Evolutionary conservation across 64 coral and sea anemone genomes (phyloP).

Genomic region (Dendronephthya gigantea): DNA sequence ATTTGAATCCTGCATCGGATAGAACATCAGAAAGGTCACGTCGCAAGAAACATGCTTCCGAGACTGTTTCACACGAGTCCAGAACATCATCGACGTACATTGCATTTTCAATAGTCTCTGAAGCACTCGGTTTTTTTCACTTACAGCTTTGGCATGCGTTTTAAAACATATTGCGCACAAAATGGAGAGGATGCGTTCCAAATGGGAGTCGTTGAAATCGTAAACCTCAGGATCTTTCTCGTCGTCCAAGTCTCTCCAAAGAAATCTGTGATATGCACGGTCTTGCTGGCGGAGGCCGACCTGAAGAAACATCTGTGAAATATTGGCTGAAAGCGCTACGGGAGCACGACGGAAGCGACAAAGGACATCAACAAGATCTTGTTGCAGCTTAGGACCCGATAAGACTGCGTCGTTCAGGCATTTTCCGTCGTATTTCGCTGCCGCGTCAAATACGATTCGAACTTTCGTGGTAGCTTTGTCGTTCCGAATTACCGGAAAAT

Average conservation of each 20-base stretch:
- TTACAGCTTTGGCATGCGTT: slow-evolving; percentile 16
- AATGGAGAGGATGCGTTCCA: not conserved
- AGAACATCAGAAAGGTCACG: slow-evolving; percentile 29
- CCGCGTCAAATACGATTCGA: slow-evolving; percentile 27
- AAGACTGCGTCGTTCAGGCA: slow-evolving; percentile 26
- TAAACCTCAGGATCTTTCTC: not conserved
- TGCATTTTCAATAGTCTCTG: slow-evolving; percentile 26
- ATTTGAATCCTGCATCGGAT: slow-evolving; percentile 27
- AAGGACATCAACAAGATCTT: slow-evolving; percentile 24
- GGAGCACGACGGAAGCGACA: slow-evolving; percentile 34
- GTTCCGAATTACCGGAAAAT: slow-evolving; percentile 9
- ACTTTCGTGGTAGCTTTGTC: slow-evolving; percentile 27
- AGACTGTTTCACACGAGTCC: slow-evolving; percentile 23
- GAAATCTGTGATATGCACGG: slow-evolving; percentile 30
- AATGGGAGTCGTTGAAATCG: slow-evolving; percentile 14
- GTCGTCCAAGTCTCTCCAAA: slow-evolving; percentile 37
- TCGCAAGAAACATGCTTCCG: slow-evolving; percentile 16
- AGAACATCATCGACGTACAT: slow-evolving; percentile 45
- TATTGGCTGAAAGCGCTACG: slow-evolving; percentile 40
- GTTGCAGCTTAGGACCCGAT: not conserved
- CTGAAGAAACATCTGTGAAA: slow-evolving; percentile 55
- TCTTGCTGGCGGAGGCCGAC: slow-evolving; percentile 37
- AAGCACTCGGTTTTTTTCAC: slow-evolving; percentile 9
- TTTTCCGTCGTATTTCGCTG: not conserved
- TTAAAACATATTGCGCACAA: slow-evolving; percentile 15